These are phyloP conservation scores for Limnothrissa miodon DNA, from an alignment of 2,113 vertebrate genomes.

Conservation along the genomic window DNA sequence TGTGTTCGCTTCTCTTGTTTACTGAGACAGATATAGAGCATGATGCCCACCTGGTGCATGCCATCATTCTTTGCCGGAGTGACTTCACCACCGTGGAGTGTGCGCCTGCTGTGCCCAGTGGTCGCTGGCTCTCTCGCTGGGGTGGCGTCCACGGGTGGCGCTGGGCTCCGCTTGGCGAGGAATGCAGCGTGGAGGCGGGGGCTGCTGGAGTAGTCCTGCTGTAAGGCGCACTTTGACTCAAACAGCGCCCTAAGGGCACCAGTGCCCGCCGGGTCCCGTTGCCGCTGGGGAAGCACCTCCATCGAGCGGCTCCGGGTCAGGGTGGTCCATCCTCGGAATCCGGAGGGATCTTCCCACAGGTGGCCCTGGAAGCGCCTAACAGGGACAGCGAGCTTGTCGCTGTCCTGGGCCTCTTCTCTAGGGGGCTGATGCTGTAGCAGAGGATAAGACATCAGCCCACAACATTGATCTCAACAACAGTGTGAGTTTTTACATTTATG, in stretches of 20 bases:
- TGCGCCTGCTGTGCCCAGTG: constrained; percentile 35
- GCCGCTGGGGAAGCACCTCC: constrained; percentile 55
- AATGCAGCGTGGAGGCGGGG: constrained; percentile 23
- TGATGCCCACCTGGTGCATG: constrained; percentile 50
- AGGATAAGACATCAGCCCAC: not conserved
- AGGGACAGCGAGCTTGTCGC: not conserved
- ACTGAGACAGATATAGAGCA: constrained; percentile 20
- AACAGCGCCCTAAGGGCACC: constrained; percentile 63
- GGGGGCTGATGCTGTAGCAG: not conserved
- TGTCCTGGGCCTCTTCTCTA: not conserved
- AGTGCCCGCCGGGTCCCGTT: constrained; percentile 37
- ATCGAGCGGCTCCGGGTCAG: constrained; percentile 59
- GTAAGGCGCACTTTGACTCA: constrained; percentile 60
- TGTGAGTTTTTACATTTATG: not conserved
- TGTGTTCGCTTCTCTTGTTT: not conserved
- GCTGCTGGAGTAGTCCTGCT: constrained; percentile 47
- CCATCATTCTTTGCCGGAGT: constrained; percentile 30
- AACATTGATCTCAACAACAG: not conserved
- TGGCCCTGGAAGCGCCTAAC: not conserved
- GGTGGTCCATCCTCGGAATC: constrained; percentile 22
- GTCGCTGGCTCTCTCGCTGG: constrained; percentile 37
- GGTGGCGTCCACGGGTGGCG: not conserved
- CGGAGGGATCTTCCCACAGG: not conserved
- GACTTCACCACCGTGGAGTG: constrained; percentile 38
- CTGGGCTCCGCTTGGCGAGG: not conserved